Evolutionary conservation across 2,797 vertebrate species (phyloP).

Genomic region (Pogoniulus pusillus): DNA sequence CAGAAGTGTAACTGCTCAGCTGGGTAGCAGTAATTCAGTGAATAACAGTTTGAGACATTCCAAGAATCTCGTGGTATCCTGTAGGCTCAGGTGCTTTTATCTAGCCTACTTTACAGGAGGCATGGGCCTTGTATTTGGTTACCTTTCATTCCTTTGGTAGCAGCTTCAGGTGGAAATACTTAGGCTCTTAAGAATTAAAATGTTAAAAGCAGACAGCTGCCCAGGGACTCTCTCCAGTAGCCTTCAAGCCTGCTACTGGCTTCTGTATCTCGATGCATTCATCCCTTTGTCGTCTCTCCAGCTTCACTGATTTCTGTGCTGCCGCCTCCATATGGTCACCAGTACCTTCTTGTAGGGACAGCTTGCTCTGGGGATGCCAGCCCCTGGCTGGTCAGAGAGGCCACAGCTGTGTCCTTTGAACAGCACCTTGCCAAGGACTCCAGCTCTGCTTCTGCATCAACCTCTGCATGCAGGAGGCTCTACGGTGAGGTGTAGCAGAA

Average conservation of each 20-base stretch:
- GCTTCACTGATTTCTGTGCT: not conserved
- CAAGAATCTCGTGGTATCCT: not conserved
- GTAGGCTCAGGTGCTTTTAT: not conserved
- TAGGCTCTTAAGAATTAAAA: not conserved
- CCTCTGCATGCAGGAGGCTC: not conserved
- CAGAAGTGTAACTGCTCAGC: not conserved
- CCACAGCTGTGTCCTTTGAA: not conserved
- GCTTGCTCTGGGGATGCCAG: not conserved
- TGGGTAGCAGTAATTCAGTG: not conserved
- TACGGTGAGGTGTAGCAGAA: not conserved
- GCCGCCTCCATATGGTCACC: fast-evolving
- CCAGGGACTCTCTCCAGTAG: not conserved
- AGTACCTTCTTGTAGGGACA: not conserved
- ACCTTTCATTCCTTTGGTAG: not conserved
- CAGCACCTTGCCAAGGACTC: not conserved
- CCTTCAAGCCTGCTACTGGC: not conserved
- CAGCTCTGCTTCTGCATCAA: not conserved
- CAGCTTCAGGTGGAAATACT: not conserved
- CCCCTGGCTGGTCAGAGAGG: not conserved
- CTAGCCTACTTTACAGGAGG: not conserved
- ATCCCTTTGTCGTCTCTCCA: not conserved
- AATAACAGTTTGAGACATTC: not conserved
- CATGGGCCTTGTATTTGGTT: not conserved
- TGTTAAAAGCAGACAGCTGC: not conserved
- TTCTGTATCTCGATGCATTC: not conserved